These are phyloP conservation scores for Coenonympha arcania DNA, from an alignment of 2,888 invertebrate genomes.

Conservation along the genomic window DNA sequence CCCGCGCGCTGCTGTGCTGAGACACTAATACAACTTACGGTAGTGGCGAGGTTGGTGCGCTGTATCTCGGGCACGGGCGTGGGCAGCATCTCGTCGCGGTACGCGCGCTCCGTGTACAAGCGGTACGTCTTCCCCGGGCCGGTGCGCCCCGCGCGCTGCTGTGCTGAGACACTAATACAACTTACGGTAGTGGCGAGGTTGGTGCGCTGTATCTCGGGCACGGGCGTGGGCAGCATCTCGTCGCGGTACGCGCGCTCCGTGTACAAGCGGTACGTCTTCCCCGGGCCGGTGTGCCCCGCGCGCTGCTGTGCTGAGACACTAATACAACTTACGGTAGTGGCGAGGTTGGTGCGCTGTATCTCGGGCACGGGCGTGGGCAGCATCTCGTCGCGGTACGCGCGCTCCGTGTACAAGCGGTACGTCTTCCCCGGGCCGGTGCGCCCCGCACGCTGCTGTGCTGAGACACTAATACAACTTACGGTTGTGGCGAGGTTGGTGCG, in stretches of 20 bases:
- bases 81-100: constrained; percentile 98
- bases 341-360: constrained; percentile 98
- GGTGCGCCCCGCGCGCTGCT: constrained; percentile 96
- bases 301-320: constrained; percentile 95
- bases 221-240: constrained; percentile 98
- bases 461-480: no score
- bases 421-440: constrained; percentile 98
- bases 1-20: constrained; percentile 97
- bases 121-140: constrained; percentile 98
- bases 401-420: constrained; percentile 97
- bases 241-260: constrained; percentile 98
- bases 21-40: no score
- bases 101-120: constrained; percentile 97
- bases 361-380: constrained; percentile 97
- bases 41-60: constrained; percentile 96
- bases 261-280: constrained; percentile 96
- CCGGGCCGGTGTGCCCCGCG: constrained; percentile 97
- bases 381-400: constrained; percentile 99
- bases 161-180: no score
- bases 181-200: constrained; percentile 97
- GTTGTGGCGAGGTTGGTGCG: constrained; percentile 98
- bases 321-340: no score
- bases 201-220: constrained; percentile 98
- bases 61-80: constrained; percentile 99
- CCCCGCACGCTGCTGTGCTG: constrained; percentile 97